Conservation (phyloP, 2,797 vertebrate species). For the Meda fulgida region DNA sequence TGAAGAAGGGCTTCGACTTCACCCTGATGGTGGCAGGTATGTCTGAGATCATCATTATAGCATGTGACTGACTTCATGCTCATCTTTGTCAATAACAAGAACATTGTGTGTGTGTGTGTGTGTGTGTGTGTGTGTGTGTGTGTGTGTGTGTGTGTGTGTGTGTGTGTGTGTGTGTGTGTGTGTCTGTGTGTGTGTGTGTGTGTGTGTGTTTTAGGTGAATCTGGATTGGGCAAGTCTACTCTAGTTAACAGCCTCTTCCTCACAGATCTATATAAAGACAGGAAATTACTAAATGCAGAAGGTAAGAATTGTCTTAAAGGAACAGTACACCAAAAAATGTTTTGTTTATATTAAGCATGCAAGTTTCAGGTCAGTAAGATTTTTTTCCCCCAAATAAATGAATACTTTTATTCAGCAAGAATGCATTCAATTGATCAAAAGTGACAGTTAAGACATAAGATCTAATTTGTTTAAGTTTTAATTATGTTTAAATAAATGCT, state of each 20-base stretch:
- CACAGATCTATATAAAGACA: slow-evolving; percentile 86
- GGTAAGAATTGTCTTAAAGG: slow-evolving; percentile 68
- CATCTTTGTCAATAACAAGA: slow-evolving; percentile 32
- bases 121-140: slow-evolving; percentile 42
- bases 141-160: slow-evolving; percentile 40
- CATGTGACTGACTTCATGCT: background rate
- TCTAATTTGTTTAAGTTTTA: too few relatives aligned
- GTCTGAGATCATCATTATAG: slow-evolving; percentile 51
- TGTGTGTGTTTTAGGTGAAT: slow-evolving; percentile 75
- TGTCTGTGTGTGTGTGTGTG: too few relatives aligned
- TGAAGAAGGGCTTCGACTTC: slow-evolving; percentile 97
- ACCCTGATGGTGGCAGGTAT: slow-evolving; percentile 97
- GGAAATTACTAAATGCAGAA: slow-evolving; percentile 84
- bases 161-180: slow-evolving; percentile 41
- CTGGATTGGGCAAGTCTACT: slow-evolving; percentile 85
- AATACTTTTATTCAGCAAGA: background rate
- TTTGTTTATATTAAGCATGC: background rate
- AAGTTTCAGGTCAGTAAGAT: background rate
- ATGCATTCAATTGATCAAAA: background rate
- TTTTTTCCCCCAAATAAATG: background rate
- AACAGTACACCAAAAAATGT: background rate
- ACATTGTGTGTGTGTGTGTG: slow-evolving; percentile 28
- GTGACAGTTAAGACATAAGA: background rate
- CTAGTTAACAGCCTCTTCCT: slow-evolving; percentile 86
- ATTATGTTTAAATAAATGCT: too few relatives aligned